These are phyloP conservation scores for Agrilus mali DNA, from an alignment of 2,888 invertebrate species.

Conservation along the genomic window DNA sequence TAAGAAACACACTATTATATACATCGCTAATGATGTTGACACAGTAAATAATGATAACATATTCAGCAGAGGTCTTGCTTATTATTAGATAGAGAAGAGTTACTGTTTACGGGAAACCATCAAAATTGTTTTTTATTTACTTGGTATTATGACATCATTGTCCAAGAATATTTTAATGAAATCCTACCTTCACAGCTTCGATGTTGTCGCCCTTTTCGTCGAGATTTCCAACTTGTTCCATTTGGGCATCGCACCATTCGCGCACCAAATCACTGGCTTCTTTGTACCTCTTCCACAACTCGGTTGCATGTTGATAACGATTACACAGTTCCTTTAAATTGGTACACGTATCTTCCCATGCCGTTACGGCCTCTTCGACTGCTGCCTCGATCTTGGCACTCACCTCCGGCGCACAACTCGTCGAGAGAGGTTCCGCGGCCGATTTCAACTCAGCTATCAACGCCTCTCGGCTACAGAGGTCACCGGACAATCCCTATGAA, in stretches of 20 bases:
- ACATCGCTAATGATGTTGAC: too few relatives aligned
- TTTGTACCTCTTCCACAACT: slow-evolving; percentile 68
- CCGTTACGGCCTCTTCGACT: slow-evolving; percentile 64
- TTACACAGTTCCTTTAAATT: slow-evolving; percentile 64
- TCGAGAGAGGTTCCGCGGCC: slow-evolving; percentile 60
- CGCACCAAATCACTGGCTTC: slow-evolving; percentile 67
- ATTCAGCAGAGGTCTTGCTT: too few relatives aligned
- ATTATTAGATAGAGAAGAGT: too few relatives aligned
- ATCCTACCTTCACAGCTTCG: slow-evolving; percentile 55
- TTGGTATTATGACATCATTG: too few relatives aligned
- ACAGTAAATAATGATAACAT: too few relatives aligned
- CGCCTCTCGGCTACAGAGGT: slow-evolving; percentile 61
- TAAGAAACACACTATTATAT: too few relatives aligned
- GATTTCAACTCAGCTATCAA: slow-evolving; percentile 57
- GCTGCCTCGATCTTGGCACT: slow-evolving; percentile 61
- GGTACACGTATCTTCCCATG: slow-evolving; percentile 69
- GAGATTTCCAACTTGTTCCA: slow-evolving; percentile 57
- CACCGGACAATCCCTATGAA: slow-evolving; percentile 60
- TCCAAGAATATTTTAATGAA: too few relatives aligned
- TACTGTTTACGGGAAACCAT: too few relatives aligned
- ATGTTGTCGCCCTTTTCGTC: slow-evolving; percentile 27
- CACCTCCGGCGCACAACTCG: slow-evolving; percentile 56
- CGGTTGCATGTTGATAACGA: slow-evolving; percentile 68
- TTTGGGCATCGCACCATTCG: slow-evolving; percentile 63
- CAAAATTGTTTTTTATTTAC: too few relatives aligned